Conservation (phyloP, 2,797 vertebrate species). For the Acropternis orthonyx region DNA sequence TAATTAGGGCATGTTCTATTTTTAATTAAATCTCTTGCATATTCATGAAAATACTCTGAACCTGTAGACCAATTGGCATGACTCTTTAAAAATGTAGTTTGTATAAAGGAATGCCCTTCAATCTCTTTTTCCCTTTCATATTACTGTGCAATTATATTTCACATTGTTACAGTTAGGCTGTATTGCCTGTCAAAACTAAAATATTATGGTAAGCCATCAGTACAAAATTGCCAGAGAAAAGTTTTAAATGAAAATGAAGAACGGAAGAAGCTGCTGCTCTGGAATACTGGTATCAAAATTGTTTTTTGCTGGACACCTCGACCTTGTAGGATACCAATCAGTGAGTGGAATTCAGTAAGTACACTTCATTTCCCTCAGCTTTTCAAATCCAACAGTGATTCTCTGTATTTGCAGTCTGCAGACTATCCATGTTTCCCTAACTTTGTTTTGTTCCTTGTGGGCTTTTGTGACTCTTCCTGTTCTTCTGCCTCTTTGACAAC, state of each 20-base stretch:
- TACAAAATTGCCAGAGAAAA: background rate
- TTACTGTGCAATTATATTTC: background rate
- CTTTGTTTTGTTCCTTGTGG: background rate
- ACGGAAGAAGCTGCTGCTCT: background rate
- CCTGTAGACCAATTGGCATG: background rate
- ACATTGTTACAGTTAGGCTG: background rate
- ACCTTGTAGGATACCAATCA: background rate
- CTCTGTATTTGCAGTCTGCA: background rate
- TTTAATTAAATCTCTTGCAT: slow-evolving; percentile 63
- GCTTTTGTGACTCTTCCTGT: background rate
- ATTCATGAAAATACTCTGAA: slow-evolving; percentile 48
- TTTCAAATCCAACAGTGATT: background rate
- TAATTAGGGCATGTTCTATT: slow-evolving; percentile 62
- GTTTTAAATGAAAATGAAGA: background rate
- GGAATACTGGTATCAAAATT: background rate
- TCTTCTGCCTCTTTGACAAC: background rate
- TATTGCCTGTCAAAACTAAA: background rate
- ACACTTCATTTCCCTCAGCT: background rate
- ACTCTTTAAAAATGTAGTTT: slow-evolving; percentile 2
- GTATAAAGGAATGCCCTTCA: slow-evolving; percentile 15
- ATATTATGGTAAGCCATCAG: background rate
- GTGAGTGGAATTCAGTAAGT: background rate
- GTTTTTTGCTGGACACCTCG: background rate
- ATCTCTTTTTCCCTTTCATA: background rate
- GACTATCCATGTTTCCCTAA: background rate